A percentile compares a stretch with the other conserved stretches of the same genome.
These are phyloP conservation scores for Dendronephthya gigantea DNA, from an alignment of 64 coral and sea anemone genomes.

Conservation along the genomic window DNA sequence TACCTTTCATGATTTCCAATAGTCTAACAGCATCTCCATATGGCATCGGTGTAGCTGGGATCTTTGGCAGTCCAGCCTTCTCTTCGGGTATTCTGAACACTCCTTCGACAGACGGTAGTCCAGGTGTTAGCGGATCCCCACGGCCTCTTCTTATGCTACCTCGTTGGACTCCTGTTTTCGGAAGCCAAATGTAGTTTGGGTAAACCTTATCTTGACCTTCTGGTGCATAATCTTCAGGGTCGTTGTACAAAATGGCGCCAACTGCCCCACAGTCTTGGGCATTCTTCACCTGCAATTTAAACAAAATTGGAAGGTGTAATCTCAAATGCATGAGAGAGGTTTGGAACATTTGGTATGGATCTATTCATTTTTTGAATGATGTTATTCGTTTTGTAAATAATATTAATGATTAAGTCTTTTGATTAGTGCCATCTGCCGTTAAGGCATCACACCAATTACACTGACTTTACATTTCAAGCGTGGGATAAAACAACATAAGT, in stretches of 20 bases:
- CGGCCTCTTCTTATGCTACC: neutral
- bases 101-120: conserved; percentile 35
- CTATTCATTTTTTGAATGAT: too few species aligned
- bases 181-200: conserved; percentile 47
- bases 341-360: too few species aligned
- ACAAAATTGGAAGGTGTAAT: neutral
- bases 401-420: too few species aligned
- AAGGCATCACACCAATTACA: too few species aligned
- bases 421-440: too few species aligned
- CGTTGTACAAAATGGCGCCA: conserved; percentile 43
- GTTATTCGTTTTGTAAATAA: too few species aligned
- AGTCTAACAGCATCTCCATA: conserved; percentile 24
- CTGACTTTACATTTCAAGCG: too few species aligned
- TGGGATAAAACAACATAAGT: too few species aligned
- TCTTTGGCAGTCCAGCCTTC: conserved; percentile 10
- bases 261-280: conserved; percentile 45
- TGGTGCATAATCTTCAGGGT: conserved; percentile 46
- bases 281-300: conserved; percentile 27
- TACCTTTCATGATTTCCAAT: conserved; percentile 36
- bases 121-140: conserved; percentile 52
- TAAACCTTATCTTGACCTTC: conserved; percentile 34
- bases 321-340: neutral
- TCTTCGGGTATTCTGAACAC: conserved; percentile 22
- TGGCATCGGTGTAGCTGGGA: conserved; percentile 31
- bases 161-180: conserved; percentile 46